Base-by-base conservation (phyloP, 2,797 vertebrate genomes). In the Holocentrus rufus region DNA sequence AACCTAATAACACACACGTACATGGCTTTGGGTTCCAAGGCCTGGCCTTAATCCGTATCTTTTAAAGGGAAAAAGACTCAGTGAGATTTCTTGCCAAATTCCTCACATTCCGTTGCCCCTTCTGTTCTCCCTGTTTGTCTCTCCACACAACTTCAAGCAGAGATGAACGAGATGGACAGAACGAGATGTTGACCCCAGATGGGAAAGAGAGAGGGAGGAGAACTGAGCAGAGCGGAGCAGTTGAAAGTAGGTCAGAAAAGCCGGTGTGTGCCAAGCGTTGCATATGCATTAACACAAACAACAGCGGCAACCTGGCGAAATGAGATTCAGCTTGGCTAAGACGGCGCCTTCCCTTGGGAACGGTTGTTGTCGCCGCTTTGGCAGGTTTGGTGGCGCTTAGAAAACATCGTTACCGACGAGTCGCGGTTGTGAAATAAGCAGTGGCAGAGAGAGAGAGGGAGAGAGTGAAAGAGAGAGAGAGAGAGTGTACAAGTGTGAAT, bases 191-290 rank as follows among this genome's bases (percentile, higher is more conserved):
- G 9, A 30, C 18, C 17, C 9, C 9, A 53, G 52, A 55, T 4
- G 25, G 52, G 58, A 60, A 15, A 44, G 18, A 44, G n/a, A 44
- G 59, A 44, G 59, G 15, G 34, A 53, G 50, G 23, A 18, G 23
- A 18, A 53, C 8, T 3, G 52, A 54, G 52, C n/a, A 56, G 55
- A 66, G n/a, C 6, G 44, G 15, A 49, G 58, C 47, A 59, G 52
- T 62, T 58, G 61, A 72, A 88, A 82, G 67, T 85, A 81, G 84
- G 85, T 80, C 81, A 82, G 60, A 62, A 67, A 72, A 68, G 44
- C 46, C 30, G 64, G 31, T n/a, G 23, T 64, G 0, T 56, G 69
- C 65, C 25, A 62, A 57, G 27, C 56, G 60, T 36, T 67, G 68
- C 49, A 72, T 77, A 72, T 72, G 60, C 34, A 83, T 70, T 58